phyloP scores from a whole-genome alignment of 2,797 vertebrate species.

The Galaxias olidus region DNA sequence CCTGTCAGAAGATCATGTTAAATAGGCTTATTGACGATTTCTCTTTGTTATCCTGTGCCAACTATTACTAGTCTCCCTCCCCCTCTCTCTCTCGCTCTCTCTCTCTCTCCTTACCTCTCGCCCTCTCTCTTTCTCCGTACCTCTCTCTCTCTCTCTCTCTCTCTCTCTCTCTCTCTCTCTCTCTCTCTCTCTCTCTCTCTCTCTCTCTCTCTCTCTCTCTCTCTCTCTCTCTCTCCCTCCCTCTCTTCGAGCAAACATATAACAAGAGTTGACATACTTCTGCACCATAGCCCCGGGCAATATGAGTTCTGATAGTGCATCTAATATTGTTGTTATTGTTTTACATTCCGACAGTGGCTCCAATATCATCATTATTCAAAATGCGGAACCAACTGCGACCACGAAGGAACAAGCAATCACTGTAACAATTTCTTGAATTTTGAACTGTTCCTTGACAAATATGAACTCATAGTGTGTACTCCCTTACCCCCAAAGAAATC shows the following conservation, averaged over 20 bases:
- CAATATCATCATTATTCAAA: slow-evolving; percentile 65
- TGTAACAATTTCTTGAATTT: slow-evolving; percentile 55
- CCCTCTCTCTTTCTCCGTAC: too few species aligned
- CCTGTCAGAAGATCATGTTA: too few species aligned
- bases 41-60: too few species aligned
- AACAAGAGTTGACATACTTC: neutral
- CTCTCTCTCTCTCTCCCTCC: neutral
- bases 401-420: slow-evolving; percentile 55
- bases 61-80: neutral
- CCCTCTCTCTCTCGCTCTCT: neutral
- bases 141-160: slow-evolving; percentile 36
- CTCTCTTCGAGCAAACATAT: slow-evolving; percentile 4
- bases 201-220: neutral
- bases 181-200: neutral
- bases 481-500: slow-evolving; percentile 47
- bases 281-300: slow-evolving; percentile 53
- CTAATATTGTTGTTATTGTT: slow-evolving; percentile 52
- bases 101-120: slow-evolving; percentile 13
- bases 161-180: slow-evolving; percentile 1
- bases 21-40: too few species aligned
- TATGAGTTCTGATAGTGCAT: slow-evolving; percentile 35
- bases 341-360: slow-evolving; percentile 64
- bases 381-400: slow-evolving; percentile 49
- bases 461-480: slow-evolving; percentile 40
- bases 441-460: slow-evolving; percentile 46